These are phyloP conservation scores for Corythornis vintsioides DNA, from an alignment of 2,113 vertebrate genomes.

Conservation along the genomic window DNA sequence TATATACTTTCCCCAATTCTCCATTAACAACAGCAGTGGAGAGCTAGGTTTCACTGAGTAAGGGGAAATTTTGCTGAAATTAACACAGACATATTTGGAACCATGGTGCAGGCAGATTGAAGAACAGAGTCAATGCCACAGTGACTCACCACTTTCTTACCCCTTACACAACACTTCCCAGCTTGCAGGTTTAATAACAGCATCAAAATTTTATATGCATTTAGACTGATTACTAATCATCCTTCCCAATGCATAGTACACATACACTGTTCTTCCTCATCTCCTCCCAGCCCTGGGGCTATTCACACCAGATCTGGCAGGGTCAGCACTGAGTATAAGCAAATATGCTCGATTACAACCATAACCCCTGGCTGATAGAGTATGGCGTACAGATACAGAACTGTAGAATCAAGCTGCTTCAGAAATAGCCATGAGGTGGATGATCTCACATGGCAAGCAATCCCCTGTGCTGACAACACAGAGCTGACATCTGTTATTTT, in stretches of 20 bases:
- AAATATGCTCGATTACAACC: not conserved
- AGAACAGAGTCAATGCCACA: not conserved
- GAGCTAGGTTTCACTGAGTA: not conserved
- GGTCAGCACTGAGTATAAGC: not conserved
- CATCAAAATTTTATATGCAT: not conserved
- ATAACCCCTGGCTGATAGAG: not conserved
- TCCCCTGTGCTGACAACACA: not conserved
- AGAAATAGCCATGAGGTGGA: not conserved
- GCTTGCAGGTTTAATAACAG: not conserved
- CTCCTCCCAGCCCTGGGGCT: not conserved
- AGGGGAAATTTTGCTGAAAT: not conserved
- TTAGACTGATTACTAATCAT: not conserved
- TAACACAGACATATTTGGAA: accelerated
- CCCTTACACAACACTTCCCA: not conserved
- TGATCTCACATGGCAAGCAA: not conserved
- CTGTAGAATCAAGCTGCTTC: not conserved
- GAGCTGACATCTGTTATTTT: not conserved
- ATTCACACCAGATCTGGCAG: not conserved
- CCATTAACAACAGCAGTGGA: not conserved
- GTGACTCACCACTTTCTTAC: not conserved
- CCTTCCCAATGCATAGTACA: not conserved
- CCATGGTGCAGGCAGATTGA: not conserved
- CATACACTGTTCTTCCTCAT: not conserved
- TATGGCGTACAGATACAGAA: not conserved
- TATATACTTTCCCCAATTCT: not conserved